These are phyloP conservation scores for Lanius ludovicianus DNA, from an alignment of 2,113 vertebrate genomes.

Conservation along the genomic window DNA sequence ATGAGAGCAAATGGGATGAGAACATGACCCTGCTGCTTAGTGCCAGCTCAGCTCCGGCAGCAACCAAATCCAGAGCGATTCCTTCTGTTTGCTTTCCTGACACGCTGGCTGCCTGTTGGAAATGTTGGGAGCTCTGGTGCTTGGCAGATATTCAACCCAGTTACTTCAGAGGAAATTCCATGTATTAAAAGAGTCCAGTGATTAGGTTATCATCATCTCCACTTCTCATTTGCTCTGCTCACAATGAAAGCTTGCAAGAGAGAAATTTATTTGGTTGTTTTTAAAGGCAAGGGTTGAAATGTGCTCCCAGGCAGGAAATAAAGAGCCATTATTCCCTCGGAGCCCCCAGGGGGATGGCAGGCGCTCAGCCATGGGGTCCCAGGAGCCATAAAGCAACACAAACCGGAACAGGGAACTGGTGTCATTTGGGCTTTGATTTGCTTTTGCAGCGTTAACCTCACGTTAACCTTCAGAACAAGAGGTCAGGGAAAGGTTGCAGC, in stretches of 20 bases:
- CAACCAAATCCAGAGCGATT: background rate
- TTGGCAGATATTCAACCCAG: slow-evolving; percentile 9
- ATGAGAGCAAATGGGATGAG: rapidly evolving
- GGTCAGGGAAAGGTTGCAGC: slow-evolving; percentile 50
- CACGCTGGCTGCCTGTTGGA: background rate
- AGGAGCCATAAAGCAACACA: slow-evolving; percentile 16
- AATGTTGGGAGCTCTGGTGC: background rate
- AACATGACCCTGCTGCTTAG: background rate
- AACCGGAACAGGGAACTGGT: slow-evolving; percentile 54
- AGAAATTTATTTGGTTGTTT: slow-evolving; percentile 27
- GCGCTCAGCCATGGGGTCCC: slow-evolving; percentile 26
- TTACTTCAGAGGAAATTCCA: slow-evolving; percentile 46
- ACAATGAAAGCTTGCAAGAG: background rate
- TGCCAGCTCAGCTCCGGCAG: background rate
- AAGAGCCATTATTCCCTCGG: slow-evolving; percentile 1
- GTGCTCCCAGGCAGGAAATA: slow-evolving; percentile 55
- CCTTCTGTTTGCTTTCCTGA: background rate
- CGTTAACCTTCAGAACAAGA: slow-evolving; percentile 33
- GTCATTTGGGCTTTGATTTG: slow-evolving; percentile 50
- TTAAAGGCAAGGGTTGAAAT: background rate
- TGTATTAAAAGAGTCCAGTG: background rate
- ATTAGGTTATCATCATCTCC: slow-evolving; percentile 48
- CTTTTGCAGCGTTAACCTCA: slow-evolving; percentile 42
- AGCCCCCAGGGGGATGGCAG: background rate
- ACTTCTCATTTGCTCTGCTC: slow-evolving; percentile 4